A percentile compares a stretch with the other conserved stretches of the same genome.
Evolutionary conservation across 2,888 invertebrate genomes (phyloP).

Genomic region (Oxytorus armatus): DNA sequence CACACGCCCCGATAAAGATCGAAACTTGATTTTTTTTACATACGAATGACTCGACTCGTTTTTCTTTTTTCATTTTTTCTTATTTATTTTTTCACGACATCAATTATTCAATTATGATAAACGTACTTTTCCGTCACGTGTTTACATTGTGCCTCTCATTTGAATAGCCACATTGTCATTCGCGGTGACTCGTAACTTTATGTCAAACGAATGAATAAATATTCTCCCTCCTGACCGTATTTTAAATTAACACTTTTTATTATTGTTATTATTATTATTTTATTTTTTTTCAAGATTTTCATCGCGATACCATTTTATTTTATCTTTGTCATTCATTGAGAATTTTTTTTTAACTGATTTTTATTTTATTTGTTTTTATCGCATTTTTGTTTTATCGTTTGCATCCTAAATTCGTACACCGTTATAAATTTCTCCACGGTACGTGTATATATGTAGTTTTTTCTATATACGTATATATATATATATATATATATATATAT

Average conservation of each 20-base stretch:
- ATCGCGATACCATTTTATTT: neutral
- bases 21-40: slow-evolving; percentile 59
- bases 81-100: slow-evolving; percentile 32
- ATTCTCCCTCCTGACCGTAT: neutral
- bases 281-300: too few relatives aligned
- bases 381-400: slow-evolving; percentile 5
- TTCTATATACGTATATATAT: neutral
- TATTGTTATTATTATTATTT: neutral
- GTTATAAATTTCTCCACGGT: slow-evolving; percentile 53
- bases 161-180: slow-evolving; percentile 30
- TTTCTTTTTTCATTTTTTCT: slow-evolving; percentile 8
- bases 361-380: neutral
- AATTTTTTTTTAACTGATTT: slow-evolving; percentile 1
- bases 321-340: neutral
- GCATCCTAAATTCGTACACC: slow-evolving; percentile 50
- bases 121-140: slow-evolving; percentile 24
- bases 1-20: slow-evolving; percentile 59
- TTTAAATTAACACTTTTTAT: neutral
- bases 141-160: slow-evolving; percentile 33
- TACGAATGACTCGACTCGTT: slow-evolving; percentile 57
- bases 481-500: neutral
- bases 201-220: slow-evolving; percentile 33
- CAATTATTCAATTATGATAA: slow-evolving; percentile 65
- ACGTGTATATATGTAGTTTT: neutral
- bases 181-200: slow-evolving; percentile 3